These are phyloP conservation scores for Aplocera efformata DNA, from an alignment of 2,888 invertebrate genomes.

Conservation along the genomic window DNA sequence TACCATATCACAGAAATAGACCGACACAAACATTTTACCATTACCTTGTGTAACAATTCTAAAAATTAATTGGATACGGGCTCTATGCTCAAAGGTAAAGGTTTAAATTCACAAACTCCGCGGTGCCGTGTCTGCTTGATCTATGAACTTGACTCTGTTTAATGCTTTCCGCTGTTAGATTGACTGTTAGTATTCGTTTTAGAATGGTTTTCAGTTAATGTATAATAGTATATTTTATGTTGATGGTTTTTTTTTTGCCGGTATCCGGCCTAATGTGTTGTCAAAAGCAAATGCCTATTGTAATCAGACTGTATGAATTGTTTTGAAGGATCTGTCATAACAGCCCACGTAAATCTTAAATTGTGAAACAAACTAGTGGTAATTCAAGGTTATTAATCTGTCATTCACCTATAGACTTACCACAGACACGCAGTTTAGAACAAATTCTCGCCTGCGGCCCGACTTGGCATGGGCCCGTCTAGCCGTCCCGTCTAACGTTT, in stretches of 20 bases:
- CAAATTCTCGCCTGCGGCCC: no score
- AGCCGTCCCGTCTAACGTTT: no score
- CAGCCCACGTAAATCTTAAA: no score
- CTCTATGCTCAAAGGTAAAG: constrained; percentile 2
- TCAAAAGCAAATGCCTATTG: not conserved
- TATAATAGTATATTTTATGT: constrained; percentile 2
- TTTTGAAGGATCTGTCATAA: no score
- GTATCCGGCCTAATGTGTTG: constrained; percentile 1
- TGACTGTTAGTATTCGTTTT: constrained; percentile 7
- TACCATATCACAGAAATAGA: constrained; percentile 20
- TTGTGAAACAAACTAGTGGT: no score
- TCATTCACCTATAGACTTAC: no score
- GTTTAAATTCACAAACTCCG: constrained; percentile 4
- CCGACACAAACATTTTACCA: constrained; percentile 18
- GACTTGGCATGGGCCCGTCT: no score
- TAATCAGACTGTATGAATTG: no score
- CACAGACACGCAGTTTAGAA: no score
- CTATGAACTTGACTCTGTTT: constrained; percentile 23
- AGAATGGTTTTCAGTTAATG: constrained; percentile 4
- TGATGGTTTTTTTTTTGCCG: constrained; percentile 1
- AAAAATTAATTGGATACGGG: not conserved
- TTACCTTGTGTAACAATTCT: constrained; percentile 4
- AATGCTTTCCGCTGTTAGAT: constrained; percentile 14
- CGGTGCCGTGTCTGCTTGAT: constrained; percentile 12
- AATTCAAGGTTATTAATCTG: no score